A percentile compares a stretch with the other conserved stretches of the same genome.
Conservation (phyloP, 1,140 invertebrate genomes). For the Anastrepha ludens region DNA sequence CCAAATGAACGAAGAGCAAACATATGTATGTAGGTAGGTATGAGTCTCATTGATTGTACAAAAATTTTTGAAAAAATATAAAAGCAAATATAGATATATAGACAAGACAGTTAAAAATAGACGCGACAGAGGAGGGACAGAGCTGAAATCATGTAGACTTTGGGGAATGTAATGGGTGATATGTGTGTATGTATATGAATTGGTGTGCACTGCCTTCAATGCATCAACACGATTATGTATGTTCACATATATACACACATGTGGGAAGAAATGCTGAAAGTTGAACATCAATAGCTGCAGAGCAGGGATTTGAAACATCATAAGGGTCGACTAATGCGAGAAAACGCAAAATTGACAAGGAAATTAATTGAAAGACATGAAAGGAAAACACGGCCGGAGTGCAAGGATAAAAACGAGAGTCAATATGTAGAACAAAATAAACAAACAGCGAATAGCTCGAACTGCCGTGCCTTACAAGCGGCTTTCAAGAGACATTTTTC, state of each 20-base stretch:
- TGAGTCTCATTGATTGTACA: slow-evolving; percentile 10
- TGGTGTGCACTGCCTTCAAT: neutral
- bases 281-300: neutral
- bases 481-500: too few relatives aligned
- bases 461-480: too few relatives aligned
- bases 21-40: neutral
- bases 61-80: neutral
- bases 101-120: neutral
- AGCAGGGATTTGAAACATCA: neutral
- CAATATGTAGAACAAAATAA: neutral
- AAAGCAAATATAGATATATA: neutral
- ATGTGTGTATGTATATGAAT: neutral
- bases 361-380: slow-evolving; percentile 6
- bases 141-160: neutral
- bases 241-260: neutral
- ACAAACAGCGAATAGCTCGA: neutral
- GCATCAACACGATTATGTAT: neutral
- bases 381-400: neutral
- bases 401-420: neutral
- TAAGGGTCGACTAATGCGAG: neutral
- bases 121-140: neutral
- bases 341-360: neutral
- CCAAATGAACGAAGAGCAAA: slow-evolving; percentile 29
- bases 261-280: neutral
- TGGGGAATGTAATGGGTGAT: neutral